phyloP scores from a whole-genome alignment of 2,888 invertebrate species.

The Perizoma affinitatum region DNA sequence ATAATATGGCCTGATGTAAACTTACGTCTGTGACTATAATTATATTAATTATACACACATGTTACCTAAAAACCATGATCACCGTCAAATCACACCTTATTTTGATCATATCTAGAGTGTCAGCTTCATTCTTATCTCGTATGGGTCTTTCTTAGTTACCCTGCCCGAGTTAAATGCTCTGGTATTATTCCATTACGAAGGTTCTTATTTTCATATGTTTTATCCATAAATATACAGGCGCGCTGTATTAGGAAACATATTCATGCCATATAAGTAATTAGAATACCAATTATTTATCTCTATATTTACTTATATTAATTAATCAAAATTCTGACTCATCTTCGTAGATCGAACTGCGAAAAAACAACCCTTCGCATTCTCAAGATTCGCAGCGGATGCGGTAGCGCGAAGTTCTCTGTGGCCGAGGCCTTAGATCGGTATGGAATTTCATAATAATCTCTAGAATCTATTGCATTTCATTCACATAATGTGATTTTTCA shows the following conservation, averaged over 20 bases:
- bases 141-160: not conserved
- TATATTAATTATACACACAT: not conserved
- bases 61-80: not conserved
- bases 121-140: too few species aligned
- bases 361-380: too few species aligned
- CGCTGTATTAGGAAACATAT: not conserved
- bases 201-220: too few species aligned
- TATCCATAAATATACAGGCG: not conserved
- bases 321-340: too few species aligned
- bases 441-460: slow-evolving; percentile 60
- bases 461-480: slow-evolving; percentile 52
- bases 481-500: slow-evolving; percentile 32
- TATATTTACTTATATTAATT: too few species aligned
- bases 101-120: too few species aligned
- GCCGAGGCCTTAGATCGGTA: slow-evolving; percentile 48
- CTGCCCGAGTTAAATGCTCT: not conserved
- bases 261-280: slow-evolving; percentile 14
- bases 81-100: too few species aligned
- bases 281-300: slow-evolving; percentile 1
- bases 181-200: slow-evolving; percentile 5
- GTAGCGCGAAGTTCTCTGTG: too few species aligned
- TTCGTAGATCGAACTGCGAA: too few species aligned
- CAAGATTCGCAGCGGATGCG: too few species aligned
- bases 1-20: too few species aligned
- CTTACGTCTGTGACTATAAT: not conserved